Conservation (phyloP, 2,113 vertebrate genomes). For the Amazona vittata region DNA sequence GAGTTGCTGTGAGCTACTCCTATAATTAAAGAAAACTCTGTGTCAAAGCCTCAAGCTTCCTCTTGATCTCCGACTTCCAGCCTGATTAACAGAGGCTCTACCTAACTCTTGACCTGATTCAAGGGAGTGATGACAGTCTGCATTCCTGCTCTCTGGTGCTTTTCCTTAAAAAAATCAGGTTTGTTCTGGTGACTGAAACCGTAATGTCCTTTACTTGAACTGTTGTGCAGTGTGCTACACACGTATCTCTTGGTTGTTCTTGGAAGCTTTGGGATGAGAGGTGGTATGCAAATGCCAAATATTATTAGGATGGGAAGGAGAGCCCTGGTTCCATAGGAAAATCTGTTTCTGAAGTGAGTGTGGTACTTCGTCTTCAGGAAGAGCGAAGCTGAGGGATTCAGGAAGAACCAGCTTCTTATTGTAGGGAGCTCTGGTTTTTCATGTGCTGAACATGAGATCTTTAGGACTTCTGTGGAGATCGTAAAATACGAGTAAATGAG, state of each 20-base stretch:
- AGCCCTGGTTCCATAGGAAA: neutral
- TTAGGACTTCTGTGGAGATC: neutral
- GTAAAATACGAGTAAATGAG: neutral
- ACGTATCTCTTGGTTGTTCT: neutral
- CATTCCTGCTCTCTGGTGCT: neutral
- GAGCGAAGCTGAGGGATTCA: neutral
- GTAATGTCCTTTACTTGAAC: neutral
- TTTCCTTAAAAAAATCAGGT: neutral
- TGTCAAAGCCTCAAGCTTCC: neutral
- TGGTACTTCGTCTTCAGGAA: neutral
- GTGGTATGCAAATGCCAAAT: neutral
- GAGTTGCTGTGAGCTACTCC: neutral
- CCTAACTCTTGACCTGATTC: neutral
- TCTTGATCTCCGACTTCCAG: neutral
- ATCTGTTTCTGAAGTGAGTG: neutral
- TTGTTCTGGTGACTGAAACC: neutral
- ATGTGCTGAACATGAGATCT: neutral
- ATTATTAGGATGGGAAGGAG: neutral
- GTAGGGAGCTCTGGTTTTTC: neutral
- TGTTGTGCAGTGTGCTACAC: neutral
- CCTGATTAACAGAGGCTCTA: neutral
- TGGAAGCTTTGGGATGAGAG: constrained; percentile 10
- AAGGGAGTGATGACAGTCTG: neutral
- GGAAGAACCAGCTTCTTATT: neutral
- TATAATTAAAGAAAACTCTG: neutral